These are phyloP conservation scores for Oscheius myriophilus DNA, from an alignment of 2,888 invertebrate genomes.

Conservation along the genomic window DNA sequence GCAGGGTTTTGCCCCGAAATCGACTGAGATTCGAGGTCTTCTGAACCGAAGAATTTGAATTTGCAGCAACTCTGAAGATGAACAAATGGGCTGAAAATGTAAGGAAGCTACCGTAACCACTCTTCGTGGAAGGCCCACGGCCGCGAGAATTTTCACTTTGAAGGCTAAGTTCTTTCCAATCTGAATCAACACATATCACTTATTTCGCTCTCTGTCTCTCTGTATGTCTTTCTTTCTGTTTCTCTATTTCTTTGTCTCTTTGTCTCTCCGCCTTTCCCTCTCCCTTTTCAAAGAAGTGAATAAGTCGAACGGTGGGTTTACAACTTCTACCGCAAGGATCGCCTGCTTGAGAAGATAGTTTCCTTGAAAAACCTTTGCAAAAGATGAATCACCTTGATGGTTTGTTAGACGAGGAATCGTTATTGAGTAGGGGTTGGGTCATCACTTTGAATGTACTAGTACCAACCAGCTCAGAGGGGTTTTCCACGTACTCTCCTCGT, in stretches of 20 bases:
- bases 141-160: constrained; percentile 74
- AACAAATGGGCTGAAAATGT: not conserved
- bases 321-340: no score
- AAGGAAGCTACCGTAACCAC: constrained; percentile 72
- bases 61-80: constrained; percentile 62
- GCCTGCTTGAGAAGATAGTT: no score
- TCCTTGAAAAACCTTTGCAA: no score
- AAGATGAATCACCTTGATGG: not conserved
- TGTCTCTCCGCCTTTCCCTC: no score
- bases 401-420: not conserved
- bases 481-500: constrained; percentile 74
- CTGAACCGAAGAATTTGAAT: constrained; percentile 74
- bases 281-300: no score
- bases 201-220: no score
- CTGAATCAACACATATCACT: no score
- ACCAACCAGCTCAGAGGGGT: constrained; percentile 72
- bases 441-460: no score
- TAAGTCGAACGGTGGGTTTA: no score
- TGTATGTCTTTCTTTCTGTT: no score
- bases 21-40: constrained; percentile 63
- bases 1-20: constrained; percentile 73
- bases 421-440: no score
- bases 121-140: constrained; percentile 73
- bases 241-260: no score
- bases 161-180: constrained; percentile 74